Base-by-base conservation (phyloP, 2,113 vertebrate genomes). In the Formicarius rufipectus region DNA sequence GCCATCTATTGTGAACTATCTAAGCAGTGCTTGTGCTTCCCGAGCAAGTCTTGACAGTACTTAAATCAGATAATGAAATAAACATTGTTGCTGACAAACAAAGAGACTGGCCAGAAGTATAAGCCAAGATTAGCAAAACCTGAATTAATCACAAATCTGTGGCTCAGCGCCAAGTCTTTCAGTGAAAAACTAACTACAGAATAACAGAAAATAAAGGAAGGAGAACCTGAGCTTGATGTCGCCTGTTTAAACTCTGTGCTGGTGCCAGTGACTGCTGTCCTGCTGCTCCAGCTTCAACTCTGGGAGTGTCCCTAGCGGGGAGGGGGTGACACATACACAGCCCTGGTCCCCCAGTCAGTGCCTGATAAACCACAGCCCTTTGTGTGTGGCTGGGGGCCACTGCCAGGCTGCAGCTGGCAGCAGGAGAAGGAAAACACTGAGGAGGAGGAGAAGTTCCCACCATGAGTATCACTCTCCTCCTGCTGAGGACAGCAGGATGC, bases 51-150 rank as follows among this genome's bases (percentile, higher is more conserved):
- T 45, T 71, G 52, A 59, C 7, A 33, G 23, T 25, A 79, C 84
- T 93, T 82, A 62, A 95, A 84, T 59, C 44, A 77, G 63, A 39
- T 60, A 88, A 52, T 22, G 23, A 88, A 89, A 78, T 59, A 80
- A 93, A 88, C 5, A 24, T 16, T 66, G 35, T 25, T 84, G 31
- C 35, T 81, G 59, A 44, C 75, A 77, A 86, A 59, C n/a, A 53
- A 52, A 66, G 45, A 85, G n/a, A 62, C 27, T 40, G 55, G 64
- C 25, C 20, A 80, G 40, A 93, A 80, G 17, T 23, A 33, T 30
- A 82, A 76, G 27, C 39, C 50, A 60, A 45, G 45, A 84, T 81
- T 50, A 63, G 72, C 59, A 95, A 88, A 91, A 83, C 10, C 31
- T 66, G n/a, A 94, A 74, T 67, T 78, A 59, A 77, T 89, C 55